Evolutionary conservation across 2,113 vertebrate genomes (phyloP).

Genomic region (Gopherus evgoodei): DNA sequence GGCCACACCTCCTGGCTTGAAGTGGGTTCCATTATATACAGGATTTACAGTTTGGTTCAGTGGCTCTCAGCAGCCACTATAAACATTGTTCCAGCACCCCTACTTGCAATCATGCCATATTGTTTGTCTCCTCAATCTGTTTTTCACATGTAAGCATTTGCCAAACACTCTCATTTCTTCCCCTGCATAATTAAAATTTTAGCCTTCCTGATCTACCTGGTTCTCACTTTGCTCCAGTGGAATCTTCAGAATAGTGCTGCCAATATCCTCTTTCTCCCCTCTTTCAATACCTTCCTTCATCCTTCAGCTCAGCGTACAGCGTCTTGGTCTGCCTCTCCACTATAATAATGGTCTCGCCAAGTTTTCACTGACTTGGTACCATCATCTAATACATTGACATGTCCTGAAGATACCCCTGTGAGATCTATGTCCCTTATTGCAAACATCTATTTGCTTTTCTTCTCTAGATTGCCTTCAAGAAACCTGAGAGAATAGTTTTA

Average conservation of each 20-base stretch:
- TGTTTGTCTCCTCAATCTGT: neutral
- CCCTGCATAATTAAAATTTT: neutral
- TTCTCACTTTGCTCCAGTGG: neutral
- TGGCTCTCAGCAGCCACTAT: no score
- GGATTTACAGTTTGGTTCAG: no score
- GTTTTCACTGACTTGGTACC: no score
- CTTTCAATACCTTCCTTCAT: neutral
- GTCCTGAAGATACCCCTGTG: no score
- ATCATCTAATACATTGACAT: no score
- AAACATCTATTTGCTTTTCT: fast-evolving
- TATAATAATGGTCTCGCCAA: neutral
- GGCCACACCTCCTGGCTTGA: no score
- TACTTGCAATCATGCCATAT: neutral
- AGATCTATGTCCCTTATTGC: neutral
- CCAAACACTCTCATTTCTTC: neutral
- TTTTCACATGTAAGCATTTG: neutral
- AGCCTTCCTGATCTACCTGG: neutral
- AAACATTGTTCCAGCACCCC: no score
- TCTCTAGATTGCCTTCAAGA: neutral
- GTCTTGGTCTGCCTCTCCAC: neutral
- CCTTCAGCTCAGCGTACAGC: neutral
- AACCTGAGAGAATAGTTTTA: neutral
- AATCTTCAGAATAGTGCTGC: neutral
- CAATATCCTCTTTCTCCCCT: neutral
- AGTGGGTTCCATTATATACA: no score